Base-by-base conservation (phyloP, 2,797 vertebrate genomes). In the Crypturellus tataupa region DNA sequence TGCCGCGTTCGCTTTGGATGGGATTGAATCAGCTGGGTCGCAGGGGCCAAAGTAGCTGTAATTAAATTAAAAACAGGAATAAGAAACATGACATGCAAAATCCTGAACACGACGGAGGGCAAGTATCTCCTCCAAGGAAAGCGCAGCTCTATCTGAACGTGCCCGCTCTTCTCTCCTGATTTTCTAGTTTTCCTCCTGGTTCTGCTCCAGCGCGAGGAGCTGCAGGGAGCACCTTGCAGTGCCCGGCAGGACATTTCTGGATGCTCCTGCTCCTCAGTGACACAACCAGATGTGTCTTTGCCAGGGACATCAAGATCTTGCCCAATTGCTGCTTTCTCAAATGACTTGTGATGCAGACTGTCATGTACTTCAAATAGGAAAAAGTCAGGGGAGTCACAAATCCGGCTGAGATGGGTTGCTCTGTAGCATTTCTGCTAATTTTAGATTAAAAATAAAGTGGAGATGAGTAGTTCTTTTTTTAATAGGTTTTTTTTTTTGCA, bases 41-140 rank as follows among this genome's bases (percentile, higher is more conserved):
- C 78, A 68, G 94, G 29, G 72, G 71, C 80, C 91, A 87, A 86
- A 87, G 67, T 51, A 72, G 85, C 62, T 31, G 17, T 62, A 91
- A 64, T 90, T 80, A 91, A 92, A 95, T 85, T 62, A 90, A 93
- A 95, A 64, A n/a, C 63, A 83, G 88, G 40, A 92, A 35, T 64
- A 80, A 81, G 95, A 90, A 85, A 56, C 33, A 67, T 87, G 27
- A 58, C 20, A 10, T 71, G 60, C 55, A 79, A 67, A 84, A 89
- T 80, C 33, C 53, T 87, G 46, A 93, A 42, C 44, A 39, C 49
- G 31, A 64, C 78, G 25, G 64, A 90, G 79, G 78, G 71, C 75
- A 78, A 62, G 80, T 33, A 42, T 11, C 23, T 10, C 16, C 27
- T 70, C 49, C 55, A 65, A 90, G 63, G 62, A 42, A 62, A 47